phyloP scores from a whole-genome alignment of 2,113 vertebrate genomes.

The Phylloscopus trochiloides region DNA sequence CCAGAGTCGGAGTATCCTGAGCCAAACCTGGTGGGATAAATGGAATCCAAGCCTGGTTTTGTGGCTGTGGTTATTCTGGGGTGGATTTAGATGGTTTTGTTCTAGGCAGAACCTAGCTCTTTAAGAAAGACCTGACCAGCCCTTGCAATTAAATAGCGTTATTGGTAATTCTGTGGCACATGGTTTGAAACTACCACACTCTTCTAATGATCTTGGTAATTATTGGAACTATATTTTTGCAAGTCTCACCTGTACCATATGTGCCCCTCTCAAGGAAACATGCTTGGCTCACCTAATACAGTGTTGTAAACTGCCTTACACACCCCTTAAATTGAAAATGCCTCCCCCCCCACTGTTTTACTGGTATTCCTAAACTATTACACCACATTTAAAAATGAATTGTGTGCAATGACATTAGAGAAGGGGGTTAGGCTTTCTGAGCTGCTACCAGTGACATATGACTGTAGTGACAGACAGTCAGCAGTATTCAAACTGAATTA shows the following conservation, averaged over 20 bases:
- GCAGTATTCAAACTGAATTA: slow-evolving; percentile 79
- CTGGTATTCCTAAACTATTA: slow-evolving; percentile 66
- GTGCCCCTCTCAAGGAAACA: not conserved
- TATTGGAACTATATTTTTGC: not conserved
- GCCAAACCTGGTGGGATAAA: not conserved
- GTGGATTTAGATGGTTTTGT: not conserved
- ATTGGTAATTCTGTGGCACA: not conserved
- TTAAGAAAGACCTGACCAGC: not conserved
- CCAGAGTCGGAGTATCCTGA: rapidly evolving
- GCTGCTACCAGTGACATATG: slow-evolving; percentile 74
- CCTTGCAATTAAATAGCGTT: not conserved
- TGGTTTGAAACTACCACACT: not conserved
- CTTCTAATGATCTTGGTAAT: not conserved
- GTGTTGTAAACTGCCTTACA: slow-evolving; percentile 34
- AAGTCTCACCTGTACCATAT: not conserved
- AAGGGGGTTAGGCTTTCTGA: slow-evolving; percentile 73
- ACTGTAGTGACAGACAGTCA: slow-evolving; percentile 75
- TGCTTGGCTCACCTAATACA: not conserved
- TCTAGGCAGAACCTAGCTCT: not conserved
- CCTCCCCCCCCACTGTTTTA: slow-evolving; percentile 53
- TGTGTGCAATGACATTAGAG: slow-evolving; percentile 73
- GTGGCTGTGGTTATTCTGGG: not conserved
- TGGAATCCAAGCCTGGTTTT: not conserved
- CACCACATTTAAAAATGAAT: slow-evolving; percentile 72
- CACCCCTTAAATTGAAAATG: slow-evolving; percentile 58